Base-by-base conservation (phyloP, 2,888 invertebrate genomes). In the Tigriopus californicus region DNA sequence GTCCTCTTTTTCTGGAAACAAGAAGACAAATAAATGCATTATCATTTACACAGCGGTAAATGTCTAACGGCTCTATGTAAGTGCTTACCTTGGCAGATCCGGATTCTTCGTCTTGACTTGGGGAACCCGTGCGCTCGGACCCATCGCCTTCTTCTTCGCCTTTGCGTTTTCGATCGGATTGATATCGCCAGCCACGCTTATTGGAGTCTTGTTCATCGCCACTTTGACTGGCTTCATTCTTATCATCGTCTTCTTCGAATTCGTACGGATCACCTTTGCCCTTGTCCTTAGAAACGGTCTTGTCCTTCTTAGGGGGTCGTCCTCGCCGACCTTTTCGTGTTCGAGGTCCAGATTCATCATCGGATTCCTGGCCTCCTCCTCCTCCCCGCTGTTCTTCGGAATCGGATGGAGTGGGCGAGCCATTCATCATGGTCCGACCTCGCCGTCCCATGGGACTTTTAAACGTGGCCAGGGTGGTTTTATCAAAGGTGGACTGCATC, bases 331-430 rank as follows among this genome's bases (percentile, higher is more conserved):
- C 18, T 46, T 46, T 56, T 15, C 44, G 56, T n/a, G 42, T 56
- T n/a, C 22, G 46, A n/a, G 22, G 20, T 60, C 60, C 49, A 57
- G 58, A 41, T 22, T 48, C 60, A 55, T 61, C 24, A 41, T 54
- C 57, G 61, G 62, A 60, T 41, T 63, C 51, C 42, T 64, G 56
- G 63, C 62, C 58, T 52, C 48, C 46, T 53, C 57, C 62, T 62
- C 60, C 46, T 64, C 54, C 46, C 64, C 60, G 63, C 62, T 58
- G 53, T 64, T 62, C 58, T 48, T 60, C 60, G 51, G 48, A 44
- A 49, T 48, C 61, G 57, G 60, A 61, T 59, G 61, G 53, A 61
- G 52, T 53, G 41, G 12, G 41, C 6, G 49, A 49, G 41, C 20
- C 46, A 47, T 52, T 59, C 44, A 41, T 13, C 18, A 24, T 33